phyloP scores from a whole-genome alignment of 2,113 vertebrate species.

The Nothocercus julius region DNA sequence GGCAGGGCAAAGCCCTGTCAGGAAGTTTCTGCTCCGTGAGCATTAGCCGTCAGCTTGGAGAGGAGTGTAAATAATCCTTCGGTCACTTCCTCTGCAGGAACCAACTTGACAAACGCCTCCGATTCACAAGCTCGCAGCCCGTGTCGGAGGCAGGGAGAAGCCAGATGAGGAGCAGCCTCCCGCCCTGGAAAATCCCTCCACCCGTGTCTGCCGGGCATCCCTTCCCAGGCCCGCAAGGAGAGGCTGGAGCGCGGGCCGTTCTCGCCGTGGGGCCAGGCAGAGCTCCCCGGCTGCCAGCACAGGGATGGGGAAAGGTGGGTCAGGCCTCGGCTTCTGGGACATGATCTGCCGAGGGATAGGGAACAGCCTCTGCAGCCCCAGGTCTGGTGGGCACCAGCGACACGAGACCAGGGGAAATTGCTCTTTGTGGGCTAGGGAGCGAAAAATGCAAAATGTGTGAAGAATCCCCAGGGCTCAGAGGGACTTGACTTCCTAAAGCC shows the following conservation, averaged over 20 bases:
- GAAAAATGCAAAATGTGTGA: background rate
- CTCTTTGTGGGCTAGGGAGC: background rate
- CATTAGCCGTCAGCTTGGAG: background rate
- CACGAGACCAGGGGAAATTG: too few relatives aligned
- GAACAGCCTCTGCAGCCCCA: too few relatives aligned
- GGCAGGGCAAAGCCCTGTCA: background rate
- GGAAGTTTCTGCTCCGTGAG: slow-evolving; percentile 34
- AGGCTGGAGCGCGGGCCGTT: background rate
- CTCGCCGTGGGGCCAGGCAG: accelerated
- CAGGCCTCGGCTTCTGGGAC: background rate
- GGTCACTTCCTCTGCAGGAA: slow-evolving; percentile 39
- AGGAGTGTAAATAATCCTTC: slow-evolving; percentile 27
- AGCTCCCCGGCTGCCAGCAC: background rate
- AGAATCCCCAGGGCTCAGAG: background rate
- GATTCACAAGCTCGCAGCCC: background rate
- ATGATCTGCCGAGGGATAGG: background rate
- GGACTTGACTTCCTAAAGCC: background rate
- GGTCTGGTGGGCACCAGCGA: background rate
- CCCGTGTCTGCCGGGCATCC: slow-evolving; percentile 20
- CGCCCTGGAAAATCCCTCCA: slow-evolving; percentile 18
- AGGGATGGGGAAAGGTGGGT: background rate
- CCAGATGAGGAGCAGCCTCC: background rate
- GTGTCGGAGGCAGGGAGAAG: background rate
- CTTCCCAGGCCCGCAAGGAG: background rate
- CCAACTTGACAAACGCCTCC: slow-evolving; percentile 42